phyloP scores from a whole-genome alignment of 2,113 vertebrate species.

The Electrona antarctica region DNA sequence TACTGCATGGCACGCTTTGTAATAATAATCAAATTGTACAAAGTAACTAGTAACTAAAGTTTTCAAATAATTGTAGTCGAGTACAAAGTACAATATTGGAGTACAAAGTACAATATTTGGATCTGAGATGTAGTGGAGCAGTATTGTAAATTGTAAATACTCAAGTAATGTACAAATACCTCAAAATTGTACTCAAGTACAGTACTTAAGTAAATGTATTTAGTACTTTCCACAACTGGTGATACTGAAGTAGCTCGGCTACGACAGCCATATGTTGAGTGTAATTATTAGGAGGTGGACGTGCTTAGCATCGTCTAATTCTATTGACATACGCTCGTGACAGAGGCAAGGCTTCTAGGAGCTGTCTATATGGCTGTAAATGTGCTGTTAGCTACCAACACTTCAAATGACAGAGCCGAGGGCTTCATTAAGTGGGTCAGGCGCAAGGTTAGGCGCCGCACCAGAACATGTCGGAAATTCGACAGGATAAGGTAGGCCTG shows the following conservation, averaged over 20 bases:
- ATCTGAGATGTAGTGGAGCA: too few relatives aligned
- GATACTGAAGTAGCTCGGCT: background rate
- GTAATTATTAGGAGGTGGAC: constrained; percentile 22
- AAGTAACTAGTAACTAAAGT: too few relatives aligned
- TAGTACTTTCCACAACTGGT: too few relatives aligned
- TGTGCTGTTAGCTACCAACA: constrained; percentile 10
- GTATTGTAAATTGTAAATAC: too few relatives aligned
- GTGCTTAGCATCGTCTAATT: constrained; percentile 44
- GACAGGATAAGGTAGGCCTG: background rate
- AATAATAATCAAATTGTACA: too few relatives aligned
- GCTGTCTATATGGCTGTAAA: background rate
- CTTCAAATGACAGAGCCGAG: background rate
- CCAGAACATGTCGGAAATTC: background rate
- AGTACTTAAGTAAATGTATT: too few relatives aligned
- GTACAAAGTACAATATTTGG: too few relatives aligned
- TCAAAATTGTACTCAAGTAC: too few relatives aligned
- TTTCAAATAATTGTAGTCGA: too few relatives aligned
- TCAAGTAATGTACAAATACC: too few relatives aligned
- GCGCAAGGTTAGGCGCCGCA: background rate
- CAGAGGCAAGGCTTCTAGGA: background rate
- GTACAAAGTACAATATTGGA: too few relatives aligned
- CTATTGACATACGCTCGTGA: constrained; percentile 24
- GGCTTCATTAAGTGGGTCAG: background rate
- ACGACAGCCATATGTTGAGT: constrained; percentile 8
- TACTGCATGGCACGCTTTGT: too few relatives aligned